A percentile compares a stretch with the other conserved stretches of the same genome.
Evolutionary conservation across 2,888 invertebrate genomes (phyloP).

Genomic region (Cantharis flavilabris): DNA sequence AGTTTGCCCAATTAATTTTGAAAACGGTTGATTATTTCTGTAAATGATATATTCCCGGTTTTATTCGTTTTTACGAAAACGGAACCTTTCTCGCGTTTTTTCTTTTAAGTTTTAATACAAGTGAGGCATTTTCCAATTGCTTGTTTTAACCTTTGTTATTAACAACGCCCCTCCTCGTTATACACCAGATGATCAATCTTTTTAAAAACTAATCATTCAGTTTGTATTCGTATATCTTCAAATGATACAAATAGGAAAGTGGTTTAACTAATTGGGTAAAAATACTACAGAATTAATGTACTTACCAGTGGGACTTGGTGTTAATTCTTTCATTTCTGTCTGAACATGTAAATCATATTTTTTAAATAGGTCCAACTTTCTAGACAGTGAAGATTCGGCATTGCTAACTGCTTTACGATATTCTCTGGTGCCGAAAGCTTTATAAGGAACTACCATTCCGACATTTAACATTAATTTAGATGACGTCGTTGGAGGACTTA

Average conservation of each 20-base stretch:
- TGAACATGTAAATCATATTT: constrained; percentile 71
- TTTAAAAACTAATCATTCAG: not conserved
- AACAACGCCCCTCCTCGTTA: not conserved
- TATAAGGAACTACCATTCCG: constrained; percentile 78
- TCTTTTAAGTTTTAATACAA: not conserved
- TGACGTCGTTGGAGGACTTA: constrained; percentile 38
- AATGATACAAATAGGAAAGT: not conserved
- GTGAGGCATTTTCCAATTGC: not conserved
- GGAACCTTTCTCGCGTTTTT: not conserved
- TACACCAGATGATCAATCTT: not conserved
- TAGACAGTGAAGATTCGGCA: constrained; percentile 68
- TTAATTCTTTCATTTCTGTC: constrained; percentile 72
- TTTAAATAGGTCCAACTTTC: constrained; percentile 68
- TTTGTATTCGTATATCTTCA: not conserved
- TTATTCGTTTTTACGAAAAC: not conserved
- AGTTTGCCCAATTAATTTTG: not conserved
- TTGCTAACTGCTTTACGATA: constrained; percentile 72
- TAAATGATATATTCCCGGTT: not conserved
- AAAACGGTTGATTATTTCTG: not conserved
- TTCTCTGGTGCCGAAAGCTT: constrained; percentile 74
- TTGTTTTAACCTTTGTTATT: not conserved
- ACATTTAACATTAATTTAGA: constrained; percentile 57
- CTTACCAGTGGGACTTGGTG: constrained; percentile 76
- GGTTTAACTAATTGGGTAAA: not conserved
- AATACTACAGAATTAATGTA: not conserved